Evolutionary conservation across 1,140 invertebrate species (phyloP), one percentile per base, ranked within the genome.

Genomic region (Drosophila tristis): DNA sequence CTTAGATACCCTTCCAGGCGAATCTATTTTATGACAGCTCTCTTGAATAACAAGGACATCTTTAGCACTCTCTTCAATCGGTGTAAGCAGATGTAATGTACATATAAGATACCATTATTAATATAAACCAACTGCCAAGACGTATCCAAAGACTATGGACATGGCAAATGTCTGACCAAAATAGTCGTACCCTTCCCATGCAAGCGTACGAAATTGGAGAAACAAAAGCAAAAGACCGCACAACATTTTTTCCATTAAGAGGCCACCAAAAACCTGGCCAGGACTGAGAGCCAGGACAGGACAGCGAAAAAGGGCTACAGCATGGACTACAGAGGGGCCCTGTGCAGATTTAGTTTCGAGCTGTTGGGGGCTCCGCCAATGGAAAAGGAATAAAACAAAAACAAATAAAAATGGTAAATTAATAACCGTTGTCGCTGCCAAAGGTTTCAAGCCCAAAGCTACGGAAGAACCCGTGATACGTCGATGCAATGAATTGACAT

Each of bases 401-500:
- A 25, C 35, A 42, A 43, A 53, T 57, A 72, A 58, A 72, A 68
- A 59, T 60, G 66, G 66, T 82, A 76, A 87, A 87, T 82, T 87
- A 86, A 86, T 86, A 86, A 81, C 62, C 63, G 70, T 60, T 64
- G 68, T 82, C 59, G 54, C 82, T 75, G 65, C 86, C 81, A 74
- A 72, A 78, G 74, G 78, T 86, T 13, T 80, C 63, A 59, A 65
- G 68, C 44, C 51, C 49, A 54, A 67, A 43, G 76, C 59, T 47
- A 63, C 35, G 29, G 43, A 72, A 29, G 58, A 65, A 35, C 39
- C 64, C 20, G 25, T 23, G 9, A 23, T 11, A 39, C 31, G 11
- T 48, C 26, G 61, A 31, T 48, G 55, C 61, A 62, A 85, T 77
- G 71, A 89, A 87, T 89, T 89, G 84, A 82, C 86, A 87, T 87